A percentile compares a stretch with the other conserved stretches of the same genome.
Conservation (phyloP, 2,113 vertebrate genomes). For the Saguinus imperator region DNA sequence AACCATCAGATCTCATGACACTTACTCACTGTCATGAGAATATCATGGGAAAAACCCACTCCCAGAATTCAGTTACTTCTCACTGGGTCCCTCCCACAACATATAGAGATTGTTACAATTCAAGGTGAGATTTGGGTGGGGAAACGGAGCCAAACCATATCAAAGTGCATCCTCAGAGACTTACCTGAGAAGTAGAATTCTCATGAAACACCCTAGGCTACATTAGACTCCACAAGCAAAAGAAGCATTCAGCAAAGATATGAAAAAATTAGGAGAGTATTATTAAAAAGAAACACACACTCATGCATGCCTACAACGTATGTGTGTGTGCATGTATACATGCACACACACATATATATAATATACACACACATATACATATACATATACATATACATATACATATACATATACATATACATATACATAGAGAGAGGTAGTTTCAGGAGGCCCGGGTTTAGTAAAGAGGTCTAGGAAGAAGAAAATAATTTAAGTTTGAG, state of each 20-base stretch:
- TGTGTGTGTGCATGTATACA: not conserved
- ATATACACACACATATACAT: not conserved
- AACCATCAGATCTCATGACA: no score
- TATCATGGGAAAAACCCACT: no score
- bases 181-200: not conserved
- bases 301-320: not conserved
- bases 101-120: no score
- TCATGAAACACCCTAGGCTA: not conserved
- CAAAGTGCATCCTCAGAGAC: not conserved
- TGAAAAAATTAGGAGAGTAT: not conserved
- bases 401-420: accelerated
- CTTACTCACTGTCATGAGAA: no score
- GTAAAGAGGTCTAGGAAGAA: not conserved
- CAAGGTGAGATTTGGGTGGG: no score
- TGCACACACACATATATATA: not conserved
- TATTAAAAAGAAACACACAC: not conserved
- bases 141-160: no score
- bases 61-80: no score
- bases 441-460: not conserved
- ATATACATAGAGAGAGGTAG: not conserved
- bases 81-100: no score
- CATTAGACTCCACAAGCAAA: not conserved
- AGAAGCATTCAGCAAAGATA: not conserved
- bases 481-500: not conserved
- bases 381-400: not conserved